Evolutionary conservation across 64 coral and sea anemone species (phyloP).

Genomic region (Porites australiensis): DNA sequence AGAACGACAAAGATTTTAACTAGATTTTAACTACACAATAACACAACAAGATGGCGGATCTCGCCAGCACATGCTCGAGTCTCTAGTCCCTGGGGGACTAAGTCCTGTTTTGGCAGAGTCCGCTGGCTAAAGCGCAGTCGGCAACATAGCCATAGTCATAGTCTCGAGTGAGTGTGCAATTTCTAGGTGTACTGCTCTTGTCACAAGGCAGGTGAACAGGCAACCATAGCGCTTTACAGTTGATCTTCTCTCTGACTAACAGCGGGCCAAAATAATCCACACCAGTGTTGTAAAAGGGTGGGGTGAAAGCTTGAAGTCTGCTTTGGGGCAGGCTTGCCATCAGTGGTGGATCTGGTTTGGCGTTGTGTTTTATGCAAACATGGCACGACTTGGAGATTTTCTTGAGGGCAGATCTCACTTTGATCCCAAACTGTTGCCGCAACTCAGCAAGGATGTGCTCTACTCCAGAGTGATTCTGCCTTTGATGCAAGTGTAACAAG

Average conservation of each 20-base stretch:
- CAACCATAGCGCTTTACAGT: constrained; percentile 35
- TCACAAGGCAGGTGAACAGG: constrained; percentile 33
- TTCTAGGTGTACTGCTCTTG: constrained; percentile 16
- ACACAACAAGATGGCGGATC: no score
- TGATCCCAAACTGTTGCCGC: neutral
- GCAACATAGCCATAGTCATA: no score
- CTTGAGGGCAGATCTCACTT: neutral
- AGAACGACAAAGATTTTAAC: no score
- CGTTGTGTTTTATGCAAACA: constrained; percentile 25
- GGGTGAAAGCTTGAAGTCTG: constrained; percentile 25
- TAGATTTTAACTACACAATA: no score
- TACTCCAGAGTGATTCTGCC: neutral
- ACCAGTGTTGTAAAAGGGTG: constrained; percentile 16
- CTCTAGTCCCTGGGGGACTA: no score
- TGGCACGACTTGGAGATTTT: neutral
- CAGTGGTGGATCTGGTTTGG: constrained; percentile 18
- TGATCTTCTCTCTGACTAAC: constrained; percentile 40
- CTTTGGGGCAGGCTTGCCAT: constrained; percentile 20
- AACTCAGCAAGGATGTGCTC: constrained; percentile 5
- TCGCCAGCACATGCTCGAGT: no score
- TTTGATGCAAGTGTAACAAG: neutral
- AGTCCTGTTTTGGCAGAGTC: no score
- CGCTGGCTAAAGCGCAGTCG: no score
- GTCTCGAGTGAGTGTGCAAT: no score
- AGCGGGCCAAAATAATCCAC: constrained; percentile 17